Evolutionary conservation across 2,113 vertebrate genomes (phyloP).

Genomic region (Barnardius zonarius): DNA sequence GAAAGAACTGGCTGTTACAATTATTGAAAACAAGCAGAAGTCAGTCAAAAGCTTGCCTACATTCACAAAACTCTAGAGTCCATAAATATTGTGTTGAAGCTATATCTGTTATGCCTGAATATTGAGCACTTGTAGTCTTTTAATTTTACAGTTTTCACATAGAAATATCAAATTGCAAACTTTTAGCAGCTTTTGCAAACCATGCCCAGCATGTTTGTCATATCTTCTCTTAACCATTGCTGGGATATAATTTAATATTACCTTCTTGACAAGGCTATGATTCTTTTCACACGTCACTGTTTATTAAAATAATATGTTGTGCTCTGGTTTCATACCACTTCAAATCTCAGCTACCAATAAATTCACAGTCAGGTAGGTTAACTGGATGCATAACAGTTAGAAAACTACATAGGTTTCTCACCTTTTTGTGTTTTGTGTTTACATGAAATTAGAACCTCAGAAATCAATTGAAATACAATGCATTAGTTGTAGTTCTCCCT

Average conservation of each 20-base stretch:
- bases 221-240: conserved; percentile 15
- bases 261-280: conserved; percentile 69
- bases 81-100: background rate
- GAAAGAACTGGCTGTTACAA: background rate
- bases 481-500: background rate
- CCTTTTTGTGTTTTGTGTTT: background rate
- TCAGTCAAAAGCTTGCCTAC: background rate
- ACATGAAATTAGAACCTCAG: conserved; percentile 16
- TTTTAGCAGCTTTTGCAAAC: conserved; percentile 17
- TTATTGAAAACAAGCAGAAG: background rate
- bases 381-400: conserved; percentile 11
- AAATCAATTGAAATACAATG: background rate
- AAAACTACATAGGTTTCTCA: conserved; percentile 17
- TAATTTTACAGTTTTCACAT: background rate
- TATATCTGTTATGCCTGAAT: background rate
- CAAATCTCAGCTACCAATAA: conserved; percentile 55
- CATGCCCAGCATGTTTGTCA: background rate
- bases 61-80: background rate
- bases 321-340: conserved; percentile 41
- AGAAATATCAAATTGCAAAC: background rate
- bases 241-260: conserved; percentile 63
- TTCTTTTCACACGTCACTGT: conserved; percentile 68
- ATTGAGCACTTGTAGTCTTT: background rate
- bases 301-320: conserved; percentile 71
- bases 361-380: conserved; percentile 66